These are phyloP conservation scores for Podotricha telesiphe DNA, from an alignment of 2,888 invertebrate species.

Conservation along the genomic window DNA sequence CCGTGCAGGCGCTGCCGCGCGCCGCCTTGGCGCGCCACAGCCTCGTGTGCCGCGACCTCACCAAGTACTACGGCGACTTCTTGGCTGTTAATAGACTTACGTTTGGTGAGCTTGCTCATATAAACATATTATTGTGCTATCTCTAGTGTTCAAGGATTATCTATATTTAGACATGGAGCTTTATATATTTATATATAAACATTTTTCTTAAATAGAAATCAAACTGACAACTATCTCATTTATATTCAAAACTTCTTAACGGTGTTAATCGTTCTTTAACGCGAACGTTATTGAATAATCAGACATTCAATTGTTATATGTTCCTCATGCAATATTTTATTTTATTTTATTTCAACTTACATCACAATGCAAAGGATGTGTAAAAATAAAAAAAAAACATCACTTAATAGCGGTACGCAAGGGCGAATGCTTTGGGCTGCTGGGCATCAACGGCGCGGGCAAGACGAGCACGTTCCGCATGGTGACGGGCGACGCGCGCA, in stretches of 20 bases:
- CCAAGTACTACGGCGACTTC: constrained; percentile 88
- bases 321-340: no score
- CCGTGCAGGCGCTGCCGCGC: constrained; percentile 70
- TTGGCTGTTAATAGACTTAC: constrained; percentile 91
- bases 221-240: no score
- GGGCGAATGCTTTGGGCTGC: constrained; percentile 91
- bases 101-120: constrained; percentile 61
- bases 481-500: constrained; percentile 91
- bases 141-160: no score
- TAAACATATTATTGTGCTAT: no score
- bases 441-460: constrained; percentile 94
- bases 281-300: no score
- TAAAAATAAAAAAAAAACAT: neutral
- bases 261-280: no score
- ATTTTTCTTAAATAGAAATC: no score
- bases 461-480: constrained; percentile 95
- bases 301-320: no score
- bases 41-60: constrained; percentile 86
- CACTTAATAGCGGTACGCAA: constrained; percentile 85
- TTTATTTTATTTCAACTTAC: no score
- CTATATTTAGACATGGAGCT: no score
- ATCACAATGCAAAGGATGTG: neutral
- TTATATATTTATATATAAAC: no score
- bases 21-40: constrained; percentile 71
- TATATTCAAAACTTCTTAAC: no score